These are phyloP conservation scores for Rhynchotus rufescens DNA, from an alignment of 2,797 vertebrate genomes.

Conservation along the genomic window DNA sequence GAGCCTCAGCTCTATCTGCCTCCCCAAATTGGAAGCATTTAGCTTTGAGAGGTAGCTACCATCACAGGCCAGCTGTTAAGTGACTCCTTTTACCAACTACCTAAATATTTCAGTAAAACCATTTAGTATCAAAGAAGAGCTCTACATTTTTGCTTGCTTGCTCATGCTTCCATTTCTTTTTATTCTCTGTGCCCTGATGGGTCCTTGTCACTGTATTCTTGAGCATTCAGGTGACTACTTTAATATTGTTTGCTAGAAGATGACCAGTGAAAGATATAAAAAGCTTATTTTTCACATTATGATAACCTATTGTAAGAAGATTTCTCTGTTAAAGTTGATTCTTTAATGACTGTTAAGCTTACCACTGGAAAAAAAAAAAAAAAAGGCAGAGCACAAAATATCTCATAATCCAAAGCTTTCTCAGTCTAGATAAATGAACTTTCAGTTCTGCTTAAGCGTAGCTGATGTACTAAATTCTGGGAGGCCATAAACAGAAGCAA, in stretches of 20 bases:
- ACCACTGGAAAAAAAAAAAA: background rate
- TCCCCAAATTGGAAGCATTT: background rate
- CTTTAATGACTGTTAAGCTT: background rate
- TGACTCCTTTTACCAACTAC: background rate
- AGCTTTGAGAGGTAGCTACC: background rate
- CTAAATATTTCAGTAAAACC: background rate
- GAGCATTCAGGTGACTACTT: background rate
- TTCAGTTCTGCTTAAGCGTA: background rate
- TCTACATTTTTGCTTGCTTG: background rate
- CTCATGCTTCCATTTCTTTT: background rate
- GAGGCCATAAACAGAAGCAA: background rate
- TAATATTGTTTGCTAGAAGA: background rate
- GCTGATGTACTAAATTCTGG: background rate
- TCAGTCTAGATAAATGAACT: background rate
- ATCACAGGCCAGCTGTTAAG: background rate
- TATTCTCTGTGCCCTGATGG: background rate
- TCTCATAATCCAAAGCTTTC: background rate
- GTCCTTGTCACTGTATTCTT: background rate
- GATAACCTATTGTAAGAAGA: background rate
- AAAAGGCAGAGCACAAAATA: background rate
- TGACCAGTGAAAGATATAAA: background rate
- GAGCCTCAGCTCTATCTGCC: background rate
- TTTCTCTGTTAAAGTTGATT: background rate
- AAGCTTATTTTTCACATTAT: background rate
- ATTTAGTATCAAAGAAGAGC: background rate